These are phyloP conservation scores for Platysteira castanea DNA, from an alignment of 2,113 vertebrate species.

Conservation along the genomic window DNA sequence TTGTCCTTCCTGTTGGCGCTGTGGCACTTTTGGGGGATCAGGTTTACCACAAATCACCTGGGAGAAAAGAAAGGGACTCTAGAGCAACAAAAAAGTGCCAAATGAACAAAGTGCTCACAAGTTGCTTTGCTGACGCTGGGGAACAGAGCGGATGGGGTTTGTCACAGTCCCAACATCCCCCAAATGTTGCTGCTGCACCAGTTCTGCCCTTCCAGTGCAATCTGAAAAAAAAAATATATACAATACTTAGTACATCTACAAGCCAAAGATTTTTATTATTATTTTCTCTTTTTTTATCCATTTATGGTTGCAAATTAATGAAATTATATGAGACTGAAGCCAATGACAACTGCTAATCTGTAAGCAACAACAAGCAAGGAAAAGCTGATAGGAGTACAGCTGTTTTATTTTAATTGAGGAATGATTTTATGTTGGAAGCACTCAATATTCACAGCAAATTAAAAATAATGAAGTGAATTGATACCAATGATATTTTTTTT, in stretches of 20 bases:
- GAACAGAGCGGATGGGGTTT: neutral
- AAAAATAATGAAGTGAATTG: conserved; percentile 83
- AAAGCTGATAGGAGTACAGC: conserved; percentile 73
- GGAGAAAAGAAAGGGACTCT: neutral
- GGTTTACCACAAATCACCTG: neutral
- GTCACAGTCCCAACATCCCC: neutral
- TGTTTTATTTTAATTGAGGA: conserved; percentile 81
- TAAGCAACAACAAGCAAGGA: conserved; percentile 77
- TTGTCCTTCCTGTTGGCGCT: neutral
- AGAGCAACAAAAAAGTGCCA: neutral
- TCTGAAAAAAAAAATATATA: conserved; percentile 6
- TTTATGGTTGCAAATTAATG: conserved; percentile 82
- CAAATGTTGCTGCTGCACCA: neutral
- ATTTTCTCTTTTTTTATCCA: conserved; percentile 68
- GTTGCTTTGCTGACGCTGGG: neutral
- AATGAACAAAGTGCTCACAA: neutral
- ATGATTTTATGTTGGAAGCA: conserved; percentile 79
- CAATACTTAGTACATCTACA: conserved; percentile 23
- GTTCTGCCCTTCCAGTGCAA: neutral
- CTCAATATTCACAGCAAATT: conserved; percentile 82
- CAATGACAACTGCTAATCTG: conserved; percentile 79
- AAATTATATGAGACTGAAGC: conserved; percentile 76
- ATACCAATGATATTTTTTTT: conserved; percentile 77
- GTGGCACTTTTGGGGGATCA: neutral
- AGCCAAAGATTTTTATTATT: conserved; percentile 38